Base-by-base conservation (phyloP, 2,888 invertebrate species). In the Mesorhabditis belari region DNA sequence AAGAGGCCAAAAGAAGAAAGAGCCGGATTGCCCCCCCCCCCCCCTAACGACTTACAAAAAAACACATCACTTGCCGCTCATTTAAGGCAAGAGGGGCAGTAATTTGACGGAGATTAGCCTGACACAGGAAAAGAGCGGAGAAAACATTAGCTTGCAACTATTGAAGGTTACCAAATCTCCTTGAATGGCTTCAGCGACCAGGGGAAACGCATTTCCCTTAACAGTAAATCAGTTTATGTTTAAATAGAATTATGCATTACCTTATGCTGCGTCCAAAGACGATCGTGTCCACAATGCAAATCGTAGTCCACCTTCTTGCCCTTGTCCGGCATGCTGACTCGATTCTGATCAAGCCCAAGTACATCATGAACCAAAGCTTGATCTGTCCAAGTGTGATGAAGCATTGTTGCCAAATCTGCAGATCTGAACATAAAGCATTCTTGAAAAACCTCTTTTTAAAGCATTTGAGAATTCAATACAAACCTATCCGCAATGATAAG, bases 341-440 rank as follows among this genome's bases (percentile, higher is more conserved):
- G 86, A 83, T 98, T 98, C 61, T 95, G 84, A 6, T 91, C 88
- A 71, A 95, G 85, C 79, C 94, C 83, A 61, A 98, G 83, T 4
- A 96, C 90, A 85, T 99, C 98, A 83, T 98, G 96, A 25, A 92
- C 89, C 59, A 99, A 84, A 1, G 98, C 96, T 83, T 99, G 98
- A 83, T 99, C 99, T 0, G 96, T 98, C 98, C 98, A 99, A 0
- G 98, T 95, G 83, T 99, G 98, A 85, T 96, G 96, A 64, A 99
- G 84, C 25, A 94, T 94, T 50, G 96, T 98, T 2, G 95, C 94
- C 87, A 99, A 64, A 64, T 78, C 79, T 5, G 75, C 64, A 6
- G 67, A 62, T 0, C 66, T 61, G 49, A 49, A 61, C n/a, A n/a
- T n/a, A n/a, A n/a, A n/a, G n/a, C n/a, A n/a, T n/a, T n/a, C n/a